Evolutionary conservation across 2,888 invertebrate genomes (phyloP), one percentile per base, ranked within the genome.

Genomic region (Euclidia mi): DNA sequence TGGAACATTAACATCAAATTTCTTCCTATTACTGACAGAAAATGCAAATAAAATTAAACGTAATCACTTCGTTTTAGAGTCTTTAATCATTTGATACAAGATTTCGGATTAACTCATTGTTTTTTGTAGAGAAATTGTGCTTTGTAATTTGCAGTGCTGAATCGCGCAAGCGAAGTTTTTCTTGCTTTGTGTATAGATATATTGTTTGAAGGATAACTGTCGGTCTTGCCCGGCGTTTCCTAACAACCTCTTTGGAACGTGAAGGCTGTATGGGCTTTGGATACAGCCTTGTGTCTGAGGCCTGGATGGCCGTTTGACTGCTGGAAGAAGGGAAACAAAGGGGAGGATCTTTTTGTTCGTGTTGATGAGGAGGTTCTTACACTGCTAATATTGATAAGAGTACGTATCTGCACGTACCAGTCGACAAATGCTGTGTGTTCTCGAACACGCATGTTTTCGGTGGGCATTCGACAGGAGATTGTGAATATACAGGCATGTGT

Each of bases 81-180:
- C 20, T 0, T 25, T 25, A 25, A 25, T 25, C 4, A 7, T 6
- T 1, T 6, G 2, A 4, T 7, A 25, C 7, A 25, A 25, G 7
- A 20, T 6, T 6, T 25, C 6, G 0, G 7, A 1, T 25, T 3
- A 25, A 25, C 4, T 25, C 0, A 25, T 25, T 25, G 7, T 1
- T 25, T 25, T 9, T 31, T 20, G 17, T 10, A 12, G 6, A 18
- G n/a, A 44, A 18, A 32, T 31, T 2, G 0, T 7, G 3, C 12
- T n/a, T 0, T 3, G 0, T 1, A 31, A 32, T 12, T 25, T 25
- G 29, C n/a, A 3, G 17, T 44, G 6, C 43, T 44, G 43, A 32
- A 44, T 44, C 43, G 18, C 43, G 12, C 43, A 17, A 11, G 7
- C 11, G 11, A 43, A 44, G 43, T 32, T 32, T 44, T 18, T 25